Evolutionary conservation across 2,113 vertebrate species (phyloP), one percentile per base, ranked within the genome.

Genomic region (Clarias magur): DNA sequence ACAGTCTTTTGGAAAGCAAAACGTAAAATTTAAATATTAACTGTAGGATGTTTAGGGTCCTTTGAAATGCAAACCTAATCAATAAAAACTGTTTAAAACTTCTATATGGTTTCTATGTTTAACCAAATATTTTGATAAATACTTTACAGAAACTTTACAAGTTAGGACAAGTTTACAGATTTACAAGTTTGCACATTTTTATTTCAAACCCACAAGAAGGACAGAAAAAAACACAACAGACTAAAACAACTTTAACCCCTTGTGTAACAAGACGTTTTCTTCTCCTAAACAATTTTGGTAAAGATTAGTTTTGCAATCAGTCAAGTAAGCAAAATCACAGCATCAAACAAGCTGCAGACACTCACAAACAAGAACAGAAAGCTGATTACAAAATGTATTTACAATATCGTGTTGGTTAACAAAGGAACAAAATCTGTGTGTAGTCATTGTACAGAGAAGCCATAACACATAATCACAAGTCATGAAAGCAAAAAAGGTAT

Each of bases 301-400:
- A 78, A 72, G 6, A 42, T 42, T 73, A 73, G 17, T 73, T 73
- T 42, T 73, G 34, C 70, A 42, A 4, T 42, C 30, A 23, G 70
- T 21, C 19, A 42, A 73, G 82, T 59, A 70, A 25, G 27, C 42
- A 72, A 25, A 84, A 73, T 30, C 67, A 38, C n/a, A n/a, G 27
- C 68, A 85, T 62, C 59, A 85, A 54, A 63, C 57, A 34, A 48
- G 53, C 63, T 23, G 12, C 53, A 72, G 56, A 85, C 70, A 62
- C 70, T 73, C 30, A 56, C 65, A 73, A 23, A 48, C 48, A 48
- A 19, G 67, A 84, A 72, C 81, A 72, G 56, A 84, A 57, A 27
- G 23, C 25, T 83, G 42, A 72, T 83, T 70, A 62, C 54, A 59
- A 48, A 60, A 75, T 48, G 38, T 34, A 60, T 23, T 62, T 60